These are phyloP conservation scores for Galaxea fascicularis DNA, from an alignment of 92 coral and sea anemone genomes.

Conservation along the genomic window DNA sequence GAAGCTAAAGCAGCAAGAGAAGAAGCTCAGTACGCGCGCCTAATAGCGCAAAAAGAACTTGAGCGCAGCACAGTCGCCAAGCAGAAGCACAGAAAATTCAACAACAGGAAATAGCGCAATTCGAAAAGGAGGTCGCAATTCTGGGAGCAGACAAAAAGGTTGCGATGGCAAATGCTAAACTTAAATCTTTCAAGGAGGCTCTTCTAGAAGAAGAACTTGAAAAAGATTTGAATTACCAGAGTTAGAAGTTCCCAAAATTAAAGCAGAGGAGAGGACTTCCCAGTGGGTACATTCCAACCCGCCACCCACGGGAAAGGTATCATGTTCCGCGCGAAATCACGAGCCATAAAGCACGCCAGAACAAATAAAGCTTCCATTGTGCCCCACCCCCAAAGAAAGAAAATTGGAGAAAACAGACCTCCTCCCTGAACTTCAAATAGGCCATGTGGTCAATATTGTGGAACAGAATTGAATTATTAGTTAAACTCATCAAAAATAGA, in stretches of 20 bases:
- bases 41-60: too few species aligned
- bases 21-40: slow-evolving; percentile 44
- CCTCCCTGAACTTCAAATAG: slow-evolving; percentile 3
- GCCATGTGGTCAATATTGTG: too few species aligned
- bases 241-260: not conserved
- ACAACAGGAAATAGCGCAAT: too few species aligned
- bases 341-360: not conserved
- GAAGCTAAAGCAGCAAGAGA: slow-evolving; percentile 55
- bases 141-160: slow-evolving; percentile 52
- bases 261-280: too few species aligned
- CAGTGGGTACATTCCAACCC: not conserved
- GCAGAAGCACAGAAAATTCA: too few species aligned
- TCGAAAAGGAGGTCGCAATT: slow-evolving; percentile 59
- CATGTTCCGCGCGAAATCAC: not conserved
- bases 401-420: slow-evolving; percentile 3
- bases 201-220: slow-evolving; percentile 43
- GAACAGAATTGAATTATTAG: too few species aligned
- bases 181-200: slow-evolving; percentile 54
- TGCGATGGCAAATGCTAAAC: slow-evolving; percentile 69
- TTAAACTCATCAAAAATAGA: too few species aligned
- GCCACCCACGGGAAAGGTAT: not conserved
- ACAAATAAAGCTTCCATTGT: not conserved
- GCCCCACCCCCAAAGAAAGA: not conserved
- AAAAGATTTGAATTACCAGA: too few species aligned
- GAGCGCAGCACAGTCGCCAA: slow-evolving; percentile 50